Evolutionary conservation across 2,113 vertebrate genomes (phyloP).

Genomic region (Ciconia maguari): DNA sequence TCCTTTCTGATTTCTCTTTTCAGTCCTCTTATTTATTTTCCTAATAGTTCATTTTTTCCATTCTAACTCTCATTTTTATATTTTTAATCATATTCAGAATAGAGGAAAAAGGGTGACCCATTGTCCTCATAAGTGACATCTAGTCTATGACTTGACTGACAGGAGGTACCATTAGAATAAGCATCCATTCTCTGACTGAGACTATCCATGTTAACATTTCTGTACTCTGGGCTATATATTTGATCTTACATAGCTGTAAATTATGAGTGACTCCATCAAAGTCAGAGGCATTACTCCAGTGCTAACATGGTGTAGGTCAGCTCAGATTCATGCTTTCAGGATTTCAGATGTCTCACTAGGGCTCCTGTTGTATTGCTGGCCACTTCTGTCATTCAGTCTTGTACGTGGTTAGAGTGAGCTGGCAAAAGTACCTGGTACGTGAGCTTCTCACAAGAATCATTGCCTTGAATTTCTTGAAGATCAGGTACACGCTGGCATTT

Average conservation of each 20-base stretch:
- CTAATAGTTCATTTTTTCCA: background rate
- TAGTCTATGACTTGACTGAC: slow-evolving; percentile 3
- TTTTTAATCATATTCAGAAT: background rate
- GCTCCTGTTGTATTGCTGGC: background rate
- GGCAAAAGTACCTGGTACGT: background rate
- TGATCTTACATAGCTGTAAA: slow-evolving; percentile 56
- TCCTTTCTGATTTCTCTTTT: background rate
- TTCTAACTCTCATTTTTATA: background rate
- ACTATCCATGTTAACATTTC: background rate
- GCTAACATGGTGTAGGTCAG: background rate
- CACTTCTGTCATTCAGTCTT: background rate
- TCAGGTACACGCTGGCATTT: background rate
- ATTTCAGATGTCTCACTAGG: background rate
- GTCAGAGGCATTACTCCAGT: slow-evolving; percentile 1
- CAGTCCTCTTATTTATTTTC: background rate
- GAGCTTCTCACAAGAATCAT: background rate
- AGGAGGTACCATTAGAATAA: slow-evolving; percentile 16
- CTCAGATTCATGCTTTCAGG: background rate
- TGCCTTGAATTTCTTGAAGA: background rate
- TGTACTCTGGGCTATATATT: slow-evolving; percentile 14
- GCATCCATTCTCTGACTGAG: background rate
- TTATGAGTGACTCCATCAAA: slow-evolving; percentile 53
- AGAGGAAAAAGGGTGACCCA: background rate
- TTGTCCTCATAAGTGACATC: background rate
- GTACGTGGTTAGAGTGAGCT: background rate